Conservation (phyloP, 2,888 invertebrate genomes). For the Leucophora obtusa region DNA sequence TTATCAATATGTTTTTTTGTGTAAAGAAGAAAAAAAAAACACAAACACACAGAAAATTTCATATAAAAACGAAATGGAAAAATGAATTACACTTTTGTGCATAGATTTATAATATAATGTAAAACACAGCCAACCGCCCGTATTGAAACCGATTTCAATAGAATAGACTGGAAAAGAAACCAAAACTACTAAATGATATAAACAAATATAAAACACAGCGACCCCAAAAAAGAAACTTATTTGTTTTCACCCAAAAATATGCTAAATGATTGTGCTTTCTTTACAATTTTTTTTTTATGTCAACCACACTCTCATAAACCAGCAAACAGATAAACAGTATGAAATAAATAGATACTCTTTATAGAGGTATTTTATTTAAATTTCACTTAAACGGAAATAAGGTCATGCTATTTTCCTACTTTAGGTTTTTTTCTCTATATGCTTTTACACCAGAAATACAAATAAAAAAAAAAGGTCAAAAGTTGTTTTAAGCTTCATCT, state of each 20-base stretch:
- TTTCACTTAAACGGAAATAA: slow-evolving; percentile 49
- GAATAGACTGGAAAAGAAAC: neutral
- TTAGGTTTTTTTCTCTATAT: neutral
- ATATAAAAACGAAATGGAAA: neutral
- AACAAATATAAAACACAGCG: neutral
- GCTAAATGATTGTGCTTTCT: slow-evolving; percentile 44
- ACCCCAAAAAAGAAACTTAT: slow-evolving; percentile 29
- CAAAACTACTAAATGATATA: neutral
- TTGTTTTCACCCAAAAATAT: slow-evolving; percentile 60
- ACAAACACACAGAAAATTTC: neutral
- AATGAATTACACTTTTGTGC: slow-evolving; percentile 15
- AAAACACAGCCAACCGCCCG: neutral
- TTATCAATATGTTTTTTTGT: slow-evolving; percentile 57
- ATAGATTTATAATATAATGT: slow-evolving; percentile 18
- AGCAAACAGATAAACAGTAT: slow-evolving; percentile 15
- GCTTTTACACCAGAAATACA: slow-evolving; percentile 6
- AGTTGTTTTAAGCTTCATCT: slow-evolving; percentile 6
- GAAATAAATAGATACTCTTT: slow-evolving; percentile 15
- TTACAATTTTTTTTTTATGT: slow-evolving; percentile 20
- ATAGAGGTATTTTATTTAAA: slow-evolving; percentile 38
- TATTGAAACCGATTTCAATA: neutral
- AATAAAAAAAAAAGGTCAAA: slow-evolving; percentile 28
- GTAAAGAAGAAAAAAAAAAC: slow-evolving; percentile 2
- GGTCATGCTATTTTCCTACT: slow-evolving; percentile 50
- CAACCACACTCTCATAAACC: slow-evolving; percentile 31